These are phyloP conservation scores for Mimachlamys varia DNA, from an alignment of 2,888 invertebrate species.

Conservation along the genomic window DNA sequence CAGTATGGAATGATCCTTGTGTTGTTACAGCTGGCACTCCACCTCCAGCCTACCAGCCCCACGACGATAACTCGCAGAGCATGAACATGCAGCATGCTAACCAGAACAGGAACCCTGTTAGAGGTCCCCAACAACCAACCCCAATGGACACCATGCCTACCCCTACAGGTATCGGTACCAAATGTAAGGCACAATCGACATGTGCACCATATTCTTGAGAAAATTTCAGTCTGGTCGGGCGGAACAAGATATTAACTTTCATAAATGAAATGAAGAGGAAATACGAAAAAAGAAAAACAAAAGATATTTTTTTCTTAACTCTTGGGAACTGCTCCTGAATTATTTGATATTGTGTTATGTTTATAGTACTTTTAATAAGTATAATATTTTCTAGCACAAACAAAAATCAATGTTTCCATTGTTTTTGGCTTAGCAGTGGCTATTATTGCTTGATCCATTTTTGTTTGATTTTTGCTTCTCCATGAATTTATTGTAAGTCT, in stretches of 20 bases:
- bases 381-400: too few species aligned
- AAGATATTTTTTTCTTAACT: too few species aligned
- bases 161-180: constrained; percentile 45
- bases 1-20: background rate
- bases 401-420: too few species aligned
- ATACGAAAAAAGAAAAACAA: too few species aligned
- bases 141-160: constrained; percentile 75
- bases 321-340: too few species aligned
- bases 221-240: constrained; percentile 24
- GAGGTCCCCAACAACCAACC: constrained; percentile 58
- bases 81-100: constrained; percentile 56
- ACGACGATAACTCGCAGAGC: constrained; percentile 86
- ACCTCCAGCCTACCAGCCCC: constrained; percentile 96
- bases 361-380: too few species aligned
- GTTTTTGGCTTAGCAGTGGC: background rate
- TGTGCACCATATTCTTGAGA: background rate
- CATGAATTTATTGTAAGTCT: background rate
- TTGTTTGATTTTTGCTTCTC: background rate
- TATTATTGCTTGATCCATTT: background rate
- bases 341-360: too few species aligned
- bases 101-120: constrained; percentile 53
- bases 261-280: too few species aligned
- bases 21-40: constrained; percentile 89
- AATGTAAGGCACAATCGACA: background rate
- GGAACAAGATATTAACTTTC: background rate